Evolutionary conservation across 2,113 vertebrate genomes (phyloP).

Genomic region (Tapirus terrestris): DNA sequence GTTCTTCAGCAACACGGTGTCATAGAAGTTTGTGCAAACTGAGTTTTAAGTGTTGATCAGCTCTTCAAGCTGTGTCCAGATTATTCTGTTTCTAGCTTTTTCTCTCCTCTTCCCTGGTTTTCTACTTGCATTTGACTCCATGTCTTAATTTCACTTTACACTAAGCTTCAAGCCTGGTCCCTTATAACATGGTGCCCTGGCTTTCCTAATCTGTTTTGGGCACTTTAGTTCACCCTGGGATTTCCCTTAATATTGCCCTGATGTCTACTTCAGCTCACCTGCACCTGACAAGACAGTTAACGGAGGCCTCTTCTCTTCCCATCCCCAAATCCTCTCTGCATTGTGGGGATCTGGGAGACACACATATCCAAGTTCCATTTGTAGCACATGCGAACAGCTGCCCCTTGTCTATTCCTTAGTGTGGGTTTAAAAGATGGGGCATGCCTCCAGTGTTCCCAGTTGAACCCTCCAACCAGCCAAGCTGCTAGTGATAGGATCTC

Average conservation of each 20-base stretch:
- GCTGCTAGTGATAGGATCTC: not conserved
- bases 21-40: not conserved
- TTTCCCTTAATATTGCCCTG: not conserved
- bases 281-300: not conserved
- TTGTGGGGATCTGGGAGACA: not conserved
- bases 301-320: not conserved
- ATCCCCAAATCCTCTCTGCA: too few species aligned
- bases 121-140: not conserved
- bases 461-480: not conserved
- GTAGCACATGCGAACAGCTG: not conserved
- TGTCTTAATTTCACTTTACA: not conserved
- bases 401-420: not conserved
- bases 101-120: not conserved
- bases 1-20: not conserved
- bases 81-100: not conserved
- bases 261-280: not conserved
- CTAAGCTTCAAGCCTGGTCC: not conserved
- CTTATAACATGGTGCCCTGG: not conserved
- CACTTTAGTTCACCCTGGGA: not conserved
- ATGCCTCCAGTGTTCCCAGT: not conserved
- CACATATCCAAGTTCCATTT: not conserved
- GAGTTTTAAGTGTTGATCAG: not conserved
- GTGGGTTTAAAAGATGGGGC: not conserved
- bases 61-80: not conserved
- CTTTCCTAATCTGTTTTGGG: not conserved